Conservation (phyloP, 2,113 vertebrate genomes). For the Calyptomena viridis region DNA sequence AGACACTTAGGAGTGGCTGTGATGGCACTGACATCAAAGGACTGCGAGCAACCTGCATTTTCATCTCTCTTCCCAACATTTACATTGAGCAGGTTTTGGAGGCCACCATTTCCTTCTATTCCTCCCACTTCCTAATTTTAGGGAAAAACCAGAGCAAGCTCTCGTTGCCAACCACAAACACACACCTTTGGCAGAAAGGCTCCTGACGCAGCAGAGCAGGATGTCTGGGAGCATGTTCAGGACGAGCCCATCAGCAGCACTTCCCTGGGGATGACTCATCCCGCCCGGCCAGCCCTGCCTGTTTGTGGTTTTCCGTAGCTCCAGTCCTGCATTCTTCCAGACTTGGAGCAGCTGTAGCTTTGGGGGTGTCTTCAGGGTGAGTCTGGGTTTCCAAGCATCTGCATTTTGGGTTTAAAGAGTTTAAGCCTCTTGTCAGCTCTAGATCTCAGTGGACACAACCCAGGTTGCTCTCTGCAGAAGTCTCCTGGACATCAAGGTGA, state of each 20-base stretch:
- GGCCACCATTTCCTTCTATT: neutral
- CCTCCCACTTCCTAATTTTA: slow-evolving; percentile 41
- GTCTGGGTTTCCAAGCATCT: neutral
- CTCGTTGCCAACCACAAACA: neutral
- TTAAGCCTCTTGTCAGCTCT: neutral
- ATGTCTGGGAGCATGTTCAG: neutral
- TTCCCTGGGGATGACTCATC: neutral
- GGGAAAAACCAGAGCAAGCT: neutral
- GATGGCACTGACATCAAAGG: slow-evolving; percentile 4
- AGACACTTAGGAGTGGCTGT: neutral
- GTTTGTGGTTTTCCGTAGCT: neutral
- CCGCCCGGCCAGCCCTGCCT: neutral
- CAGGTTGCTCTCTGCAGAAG: neutral
- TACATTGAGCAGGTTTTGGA: neutral
- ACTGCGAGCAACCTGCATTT: neutral
- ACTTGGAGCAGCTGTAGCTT: neutral
- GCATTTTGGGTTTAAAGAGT: neutral
- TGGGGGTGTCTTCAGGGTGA: neutral
- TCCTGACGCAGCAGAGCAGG: neutral
- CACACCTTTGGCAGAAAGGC: neutral
- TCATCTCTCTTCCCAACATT: neutral
- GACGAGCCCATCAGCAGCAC: neutral
- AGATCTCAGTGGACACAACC: neutral
- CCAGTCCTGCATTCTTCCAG: neutral
- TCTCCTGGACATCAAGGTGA: neutral